Percentiles rank a stretch among this genome's conserved stretches.
phyloP scores from a whole-genome alignment of 2,113 vertebrate genomes.

The Clinocottus analis region DNA sequence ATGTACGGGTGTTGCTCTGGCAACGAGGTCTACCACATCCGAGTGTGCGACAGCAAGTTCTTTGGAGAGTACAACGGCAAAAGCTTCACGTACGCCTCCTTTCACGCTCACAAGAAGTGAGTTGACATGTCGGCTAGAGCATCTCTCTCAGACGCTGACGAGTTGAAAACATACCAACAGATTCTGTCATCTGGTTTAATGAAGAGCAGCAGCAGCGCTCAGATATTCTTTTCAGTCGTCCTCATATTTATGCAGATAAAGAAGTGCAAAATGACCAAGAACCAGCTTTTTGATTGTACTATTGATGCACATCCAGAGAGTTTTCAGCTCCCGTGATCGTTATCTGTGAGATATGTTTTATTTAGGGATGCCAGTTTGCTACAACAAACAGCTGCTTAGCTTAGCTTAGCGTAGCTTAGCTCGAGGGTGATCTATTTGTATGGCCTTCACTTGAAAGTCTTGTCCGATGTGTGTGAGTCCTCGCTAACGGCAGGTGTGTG shows the following conservation, averaged over 20 bases:
- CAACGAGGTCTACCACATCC: slow-evolving; percentile 97
- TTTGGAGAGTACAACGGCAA: slow-evolving; percentile 96
- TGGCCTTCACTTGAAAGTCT: neutral
- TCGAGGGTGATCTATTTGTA: neutral
- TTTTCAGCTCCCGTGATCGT: too few species aligned
- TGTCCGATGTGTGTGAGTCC: neutral
- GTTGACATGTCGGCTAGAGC: slow-evolving; percentile 55
- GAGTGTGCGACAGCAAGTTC: slow-evolving; percentile 94
- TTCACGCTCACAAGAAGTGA: slow-evolving; percentile 98
- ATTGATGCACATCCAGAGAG: too few species aligned
- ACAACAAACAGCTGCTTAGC: neutral
- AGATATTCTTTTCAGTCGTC: neutral
- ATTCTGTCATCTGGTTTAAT: neutral
- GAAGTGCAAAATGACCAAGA: too few species aligned
- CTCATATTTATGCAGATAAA: too few species aligned
- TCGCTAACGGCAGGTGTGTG: slow-evolving; percentile 13
- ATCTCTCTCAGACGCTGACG: slow-evolving; percentile 25
- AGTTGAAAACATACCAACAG: neutral
- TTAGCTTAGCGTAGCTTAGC: neutral
- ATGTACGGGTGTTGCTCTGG: slow-evolving; percentile 96
- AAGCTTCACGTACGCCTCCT: slow-evolving; percentile 97
- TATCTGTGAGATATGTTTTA: too few species aligned
- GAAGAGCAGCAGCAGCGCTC: neutral
- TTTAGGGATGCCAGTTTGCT: too few species aligned
- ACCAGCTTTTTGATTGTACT: too few species aligned